Conservation (phyloP, 2,888 invertebrate species). For the Erebia aethiops region DNA sequence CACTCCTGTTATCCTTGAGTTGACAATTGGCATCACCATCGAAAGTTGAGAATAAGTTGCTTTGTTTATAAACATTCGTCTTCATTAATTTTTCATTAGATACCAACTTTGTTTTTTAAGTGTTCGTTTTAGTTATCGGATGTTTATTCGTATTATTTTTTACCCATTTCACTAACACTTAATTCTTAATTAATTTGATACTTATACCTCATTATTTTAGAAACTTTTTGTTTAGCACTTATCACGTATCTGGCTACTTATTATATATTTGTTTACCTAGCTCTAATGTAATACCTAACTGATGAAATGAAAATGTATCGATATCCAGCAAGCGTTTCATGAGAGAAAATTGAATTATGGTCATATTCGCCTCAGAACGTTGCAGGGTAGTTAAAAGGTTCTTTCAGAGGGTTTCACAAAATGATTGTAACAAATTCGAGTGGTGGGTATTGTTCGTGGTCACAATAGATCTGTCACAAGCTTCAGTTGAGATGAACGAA, state of each 20-base stretch:
- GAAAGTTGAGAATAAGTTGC: constrained; percentile 20
- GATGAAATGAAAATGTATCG: not conserved
- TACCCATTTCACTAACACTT: too few relatives aligned
- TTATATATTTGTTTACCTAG: too few relatives aligned
- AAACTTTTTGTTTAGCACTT: too few relatives aligned
- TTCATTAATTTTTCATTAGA: not conserved
- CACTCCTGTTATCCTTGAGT: not conserved
- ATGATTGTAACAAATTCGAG: constrained; percentile 59
- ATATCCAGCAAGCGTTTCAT: not conserved
- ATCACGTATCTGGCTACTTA: too few relatives aligned
- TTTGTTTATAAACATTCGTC: constrained; percentile 32
- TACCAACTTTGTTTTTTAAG: not conserved
- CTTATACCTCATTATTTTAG: too few relatives aligned
- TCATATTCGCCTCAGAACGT: not conserved
- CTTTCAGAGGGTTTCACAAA: constrained; percentile 37
- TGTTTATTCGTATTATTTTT: too few relatives aligned
- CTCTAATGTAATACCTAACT: too few relatives aligned
- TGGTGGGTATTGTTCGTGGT: constrained; percentile 66
- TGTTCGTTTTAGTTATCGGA: too few relatives aligned
- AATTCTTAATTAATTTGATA: too few relatives aligned
- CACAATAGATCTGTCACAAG: constrained; percentile 78
- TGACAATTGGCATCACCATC: not conserved
- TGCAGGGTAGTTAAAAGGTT: constrained; percentile 31
- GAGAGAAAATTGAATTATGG: not conserved
- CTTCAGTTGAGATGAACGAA: constrained; percentile 72